Base-by-base conservation (phyloP, 2,888 invertebrate genomes). In the Campoplex capitator region DNA sequence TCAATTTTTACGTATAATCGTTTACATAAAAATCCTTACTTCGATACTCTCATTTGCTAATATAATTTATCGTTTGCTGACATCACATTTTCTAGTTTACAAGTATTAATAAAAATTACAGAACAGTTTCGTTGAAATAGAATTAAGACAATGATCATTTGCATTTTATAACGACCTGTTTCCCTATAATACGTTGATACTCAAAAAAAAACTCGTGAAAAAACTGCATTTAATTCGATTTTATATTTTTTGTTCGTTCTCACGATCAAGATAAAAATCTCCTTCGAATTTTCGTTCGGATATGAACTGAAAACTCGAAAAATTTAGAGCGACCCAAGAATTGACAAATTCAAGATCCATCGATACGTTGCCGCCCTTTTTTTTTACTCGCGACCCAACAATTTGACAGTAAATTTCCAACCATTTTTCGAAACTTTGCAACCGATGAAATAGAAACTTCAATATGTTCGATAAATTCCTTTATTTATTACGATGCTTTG, bases 401-500 rank as follows among this genome's bases (percentile, higher is more conserved):
- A 51, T 51, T 51, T 51, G 18, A 6, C 51, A 51, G 51, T 51
- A 0, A 18, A 51, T 51, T 3, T 51, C 6, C 18, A 18, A 51
- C 18, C 18, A 18, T 18, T 4, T 18, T 18, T n/a, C 18, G 7
- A n/a, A 51, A 18, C 7, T n/a, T n/a, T 51, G 7, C 38, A 4
- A 4, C 13, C 38, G 18, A 13, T 51, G 4, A 8, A 54, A 76
- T 76, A 32, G 62, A 48, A 13, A n/a, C 28, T 48, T 1, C 32
- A 45, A 73, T 32, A 18, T 35, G 48, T 79, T 28, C 71, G 2
- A 32, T 67, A n/a, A 35, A 48, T 54, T 56, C 42, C 56, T n/a
- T 23, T 58, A 1, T 58, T 73, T 76, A 9, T 38, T 42, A 71
- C 80, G 54, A 78, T 35, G 32, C 51, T 16, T 62, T 67, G 77